Base-by-base conservation (phyloP, 2,797 vertebrate genomes). In the Moxostoma hubbsi region DNA sequence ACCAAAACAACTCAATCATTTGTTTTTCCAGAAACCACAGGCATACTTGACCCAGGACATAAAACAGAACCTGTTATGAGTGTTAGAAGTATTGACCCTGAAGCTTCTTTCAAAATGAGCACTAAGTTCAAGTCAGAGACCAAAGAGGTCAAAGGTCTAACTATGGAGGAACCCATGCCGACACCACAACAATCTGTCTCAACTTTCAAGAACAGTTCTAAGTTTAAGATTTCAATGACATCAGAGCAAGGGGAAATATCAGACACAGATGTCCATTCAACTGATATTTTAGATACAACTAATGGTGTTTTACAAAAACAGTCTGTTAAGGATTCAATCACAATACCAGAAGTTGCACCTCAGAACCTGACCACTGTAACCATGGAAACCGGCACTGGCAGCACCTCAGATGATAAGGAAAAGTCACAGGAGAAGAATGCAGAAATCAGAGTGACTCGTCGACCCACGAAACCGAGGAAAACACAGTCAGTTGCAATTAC, bases 311-410 rank as follows among this genome's bases (percentile, higher is more conserved):
- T 57, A 16, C 5, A 0, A 49, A 62, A 8, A 9, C 46, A 55
- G 55, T 70, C 66, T 8, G 16, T 18, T 8, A 43, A 78, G 36
- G 49, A 63, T 71, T 70, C 36, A 64, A 24, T 54, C 50, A n/a
- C 43, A 47, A 9, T 15, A 0, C 36, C 50, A 58, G 12, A 13
- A 67, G 16, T 2, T 59, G 67, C 74, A 49, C 12, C 51, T 63
- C 67, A n/a, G 53, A 55, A 78, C 43, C 51, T 62, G 50, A 54
- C 11, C 5, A 18, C 5, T 0, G 54, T 63, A 73, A 15, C 75
- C 59, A 57, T 55, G 12, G 64, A 74, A 71, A 80, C 77, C 11
- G 59, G 47, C 18, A n/a, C 49, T n/a, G 53, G 24, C 64, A 74
- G 36, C 49, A 46, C 54, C n/a, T 55, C 24, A 15, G 77, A 61